phyloP scores from a whole-genome alignment of 2,113 vertebrate genomes.

The Corythaeola cristata region DNA sequence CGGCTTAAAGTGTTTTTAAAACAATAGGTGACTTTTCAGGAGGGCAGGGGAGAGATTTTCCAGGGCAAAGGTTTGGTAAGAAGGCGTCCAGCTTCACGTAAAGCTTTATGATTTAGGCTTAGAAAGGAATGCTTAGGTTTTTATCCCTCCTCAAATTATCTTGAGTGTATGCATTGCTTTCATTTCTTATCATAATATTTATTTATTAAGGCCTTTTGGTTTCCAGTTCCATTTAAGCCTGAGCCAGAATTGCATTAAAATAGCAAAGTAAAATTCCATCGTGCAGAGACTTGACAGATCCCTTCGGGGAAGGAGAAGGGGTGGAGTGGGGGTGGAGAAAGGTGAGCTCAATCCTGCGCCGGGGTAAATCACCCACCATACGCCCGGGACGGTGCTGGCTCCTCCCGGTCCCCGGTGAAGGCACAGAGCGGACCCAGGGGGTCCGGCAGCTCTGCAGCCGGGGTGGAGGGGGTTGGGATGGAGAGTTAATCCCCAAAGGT shows the following conservation, averaged over 20 bases:
- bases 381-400: neutral
- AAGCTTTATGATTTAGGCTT: conserved; percentile 64
- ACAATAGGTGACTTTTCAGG: conserved; percentile 46
- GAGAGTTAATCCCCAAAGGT: neutral
- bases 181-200: conserved; percentile 87
- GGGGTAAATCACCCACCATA: neutral
- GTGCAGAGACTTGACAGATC: conserved; percentile 77
- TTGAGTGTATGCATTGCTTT: conserved; percentile 78
- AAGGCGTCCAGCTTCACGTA: conserved; percentile 25
- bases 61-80: conserved; percentile 55
- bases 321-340: conserved; percentile 66
- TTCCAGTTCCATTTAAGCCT: conserved; percentile 83
- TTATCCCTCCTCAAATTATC: conserved; percentile 69
- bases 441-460: fast-evolving
- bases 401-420: neutral
- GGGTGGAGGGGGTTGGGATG: neutral
- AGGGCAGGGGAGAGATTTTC: conserved; percentile 32
- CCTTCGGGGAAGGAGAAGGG: conserved; percentile 73
- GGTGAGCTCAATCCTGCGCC: conserved; percentile 28
- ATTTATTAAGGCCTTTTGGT: conserved; percentile 82
- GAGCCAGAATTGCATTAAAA: conserved; percentile 83
- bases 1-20: conserved; percentile 56
- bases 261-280: conserved; percentile 84
- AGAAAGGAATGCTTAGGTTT: conserved; percentile 69
- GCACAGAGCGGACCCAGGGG: neutral